Evolutionary conservation across 1,140 invertebrate genomes (phyloP).

Genomic region (Tachypleus tridentatus): DNA sequence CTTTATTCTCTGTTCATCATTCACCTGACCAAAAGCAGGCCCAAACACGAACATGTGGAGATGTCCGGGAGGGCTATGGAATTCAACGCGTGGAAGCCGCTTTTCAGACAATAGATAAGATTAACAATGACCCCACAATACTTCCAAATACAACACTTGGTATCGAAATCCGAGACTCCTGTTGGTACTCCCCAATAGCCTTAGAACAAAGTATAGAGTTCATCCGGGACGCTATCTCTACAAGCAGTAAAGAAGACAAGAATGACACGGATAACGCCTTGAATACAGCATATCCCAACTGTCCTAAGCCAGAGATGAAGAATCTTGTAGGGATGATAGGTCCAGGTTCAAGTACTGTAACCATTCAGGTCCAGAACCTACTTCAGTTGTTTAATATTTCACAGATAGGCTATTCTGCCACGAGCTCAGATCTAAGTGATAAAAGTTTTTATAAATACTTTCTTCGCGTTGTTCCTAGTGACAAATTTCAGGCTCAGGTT

Average conservation of each 20-base stretch:
- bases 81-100: conserved; percentile 64
- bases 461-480: conserved; percentile 65
- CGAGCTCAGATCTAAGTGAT: conserved; percentile 59
- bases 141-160: conserved; percentile 52
- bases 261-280: background rate
- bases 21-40: conserved; percentile 44
- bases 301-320: conserved; percentile 31
- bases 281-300: conserved; percentile 7
- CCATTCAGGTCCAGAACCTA: conserved; percentile 65
- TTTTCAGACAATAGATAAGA: conserved; percentile 42
- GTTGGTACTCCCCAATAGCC: conserved; percentile 59
- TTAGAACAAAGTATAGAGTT: conserved; percentile 64
- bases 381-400: conserved; percentile 66
- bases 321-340: conserved; percentile 55
- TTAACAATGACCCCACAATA: conserved; percentile 38
- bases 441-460: conserved; percentile 66
- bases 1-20: conserved; percentile 58
- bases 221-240: conserved; percentile 52
- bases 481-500: conserved; percentile 64
- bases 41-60: conserved; percentile 44
- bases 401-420: conserved; percentile 70
- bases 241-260: conserved; percentile 20
- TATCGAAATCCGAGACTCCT: conserved; percentile 64
- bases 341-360: conserved; percentile 52
- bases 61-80: conserved; percentile 58